Conservation (phyloP, 2,797 vertebrate species). For the Tenualosa thibaudeaui region DNA sequence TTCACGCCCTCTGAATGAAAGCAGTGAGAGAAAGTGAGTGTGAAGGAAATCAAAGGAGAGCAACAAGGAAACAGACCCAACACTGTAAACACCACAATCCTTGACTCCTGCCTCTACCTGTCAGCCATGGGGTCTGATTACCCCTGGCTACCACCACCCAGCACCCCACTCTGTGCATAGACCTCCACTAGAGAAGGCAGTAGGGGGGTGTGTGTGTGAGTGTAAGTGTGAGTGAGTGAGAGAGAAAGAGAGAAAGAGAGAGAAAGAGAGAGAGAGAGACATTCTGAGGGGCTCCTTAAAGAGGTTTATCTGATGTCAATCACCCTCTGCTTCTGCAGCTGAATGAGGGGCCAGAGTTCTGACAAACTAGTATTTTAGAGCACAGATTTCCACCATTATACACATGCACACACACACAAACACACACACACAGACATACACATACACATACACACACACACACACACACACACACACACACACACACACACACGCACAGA, state of each 20-base stretch:
- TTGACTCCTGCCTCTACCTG: background rate
- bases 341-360: background rate
- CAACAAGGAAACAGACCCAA: background rate
- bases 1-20: background rate
- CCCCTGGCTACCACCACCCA: background rate
- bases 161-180: slow-evolving; percentile 12
- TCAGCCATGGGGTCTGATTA: slow-evolving; percentile 9
- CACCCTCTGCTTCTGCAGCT: background rate
- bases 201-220: background rate
- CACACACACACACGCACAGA: slow-evolving; percentile 28
- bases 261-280: background rate
- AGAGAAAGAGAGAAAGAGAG: background rate
- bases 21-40: background rate
- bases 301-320: background rate
- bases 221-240: background rate
- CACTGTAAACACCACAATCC: background rate
- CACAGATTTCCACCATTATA: background rate
- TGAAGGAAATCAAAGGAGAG: background rate
- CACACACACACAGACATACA: slow-evolving; percentile 7
- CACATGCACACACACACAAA: background rate
- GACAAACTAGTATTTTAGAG: no score
- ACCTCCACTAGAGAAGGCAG: background rate
- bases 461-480: background rate
- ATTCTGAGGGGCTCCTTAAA: slow-evolving; percentile 2
- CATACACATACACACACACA: background rate